phyloP scores from a whole-genome alignment of 2,797 vertebrate genomes.

The Novumbra hubbsi region DNA sequence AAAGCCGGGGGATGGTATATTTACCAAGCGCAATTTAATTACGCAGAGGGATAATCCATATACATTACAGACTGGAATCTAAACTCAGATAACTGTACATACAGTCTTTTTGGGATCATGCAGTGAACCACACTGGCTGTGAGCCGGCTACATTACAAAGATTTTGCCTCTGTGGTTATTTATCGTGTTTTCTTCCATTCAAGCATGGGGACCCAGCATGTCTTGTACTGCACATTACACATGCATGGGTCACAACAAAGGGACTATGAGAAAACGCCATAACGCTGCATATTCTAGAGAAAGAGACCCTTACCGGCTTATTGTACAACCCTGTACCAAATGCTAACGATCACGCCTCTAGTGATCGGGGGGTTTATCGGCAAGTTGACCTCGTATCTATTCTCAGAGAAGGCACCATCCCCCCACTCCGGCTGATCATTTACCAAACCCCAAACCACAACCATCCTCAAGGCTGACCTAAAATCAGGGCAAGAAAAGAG shows the following conservation, averaged over 20 bases:
- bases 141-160: background rate
- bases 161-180: background rate
- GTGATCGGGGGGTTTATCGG: slow-evolving; percentile 18
- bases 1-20: slow-evolving; percentile 10
- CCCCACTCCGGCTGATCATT: background rate
- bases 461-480: background rate
- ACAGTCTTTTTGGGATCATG: slow-evolving; percentile 5
- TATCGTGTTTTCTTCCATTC: background rate
- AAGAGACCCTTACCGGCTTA: too few species aligned
- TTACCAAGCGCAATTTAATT: slow-evolving; percentile 12
- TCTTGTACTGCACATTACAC: background rate
- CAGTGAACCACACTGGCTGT: slow-evolving; percentile 35
- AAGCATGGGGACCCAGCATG: background rate
- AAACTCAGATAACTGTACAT: background rate
- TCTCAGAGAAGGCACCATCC: background rate
- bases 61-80: background rate
- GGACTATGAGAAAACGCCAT: too few species aligned
- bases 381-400: background rate
- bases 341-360: slow-evolving; percentile 26
- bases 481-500: background rate
- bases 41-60: background rate
- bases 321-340: background rate
- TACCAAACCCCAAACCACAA: background rate
- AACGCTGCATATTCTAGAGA: too few species aligned
- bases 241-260: background rate